Conservation (phyloP, 2,113 vertebrate genomes). For the Mohoua ochrocephala region DNA sequence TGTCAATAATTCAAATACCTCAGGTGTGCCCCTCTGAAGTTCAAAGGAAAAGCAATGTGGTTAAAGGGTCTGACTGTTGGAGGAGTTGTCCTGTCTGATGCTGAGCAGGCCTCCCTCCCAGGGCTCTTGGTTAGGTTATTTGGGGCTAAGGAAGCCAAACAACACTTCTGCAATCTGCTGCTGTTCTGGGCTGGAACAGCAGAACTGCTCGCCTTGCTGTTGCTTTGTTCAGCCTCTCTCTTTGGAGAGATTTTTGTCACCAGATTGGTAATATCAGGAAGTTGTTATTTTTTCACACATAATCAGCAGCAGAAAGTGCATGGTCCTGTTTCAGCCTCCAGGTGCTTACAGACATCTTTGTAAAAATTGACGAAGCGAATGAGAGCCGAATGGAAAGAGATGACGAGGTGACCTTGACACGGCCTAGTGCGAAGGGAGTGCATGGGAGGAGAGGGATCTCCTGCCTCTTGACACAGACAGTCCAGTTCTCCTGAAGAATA, state of each 20-base stretch:
- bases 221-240: background rate
- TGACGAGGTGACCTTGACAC: background rate
- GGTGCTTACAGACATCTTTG: background rate
- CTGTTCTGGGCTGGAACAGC: background rate
- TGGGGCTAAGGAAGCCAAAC: background rate
- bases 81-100: background rate
- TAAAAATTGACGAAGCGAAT: background rate
- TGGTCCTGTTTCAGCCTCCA: background rate
- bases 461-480: background rate
- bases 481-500: background rate
- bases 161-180: background rate
- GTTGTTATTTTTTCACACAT: constrained; percentile 20
- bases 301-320: background rate
- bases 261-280: background rate
- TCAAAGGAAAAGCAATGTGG: background rate
- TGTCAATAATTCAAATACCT: background rate
- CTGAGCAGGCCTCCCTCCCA: background rate
- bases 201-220: background rate
- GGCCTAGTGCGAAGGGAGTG: background rate
- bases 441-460: background rate
- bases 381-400: background rate
- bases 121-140: background rate
- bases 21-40: background rate
- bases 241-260: background rate
- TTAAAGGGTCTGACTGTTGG: background rate